These are phyloP conservation scores for Tympanoctomys barrerae DNA, from an alignment of 2,797 vertebrate species.

Conservation along the genomic window DNA sequence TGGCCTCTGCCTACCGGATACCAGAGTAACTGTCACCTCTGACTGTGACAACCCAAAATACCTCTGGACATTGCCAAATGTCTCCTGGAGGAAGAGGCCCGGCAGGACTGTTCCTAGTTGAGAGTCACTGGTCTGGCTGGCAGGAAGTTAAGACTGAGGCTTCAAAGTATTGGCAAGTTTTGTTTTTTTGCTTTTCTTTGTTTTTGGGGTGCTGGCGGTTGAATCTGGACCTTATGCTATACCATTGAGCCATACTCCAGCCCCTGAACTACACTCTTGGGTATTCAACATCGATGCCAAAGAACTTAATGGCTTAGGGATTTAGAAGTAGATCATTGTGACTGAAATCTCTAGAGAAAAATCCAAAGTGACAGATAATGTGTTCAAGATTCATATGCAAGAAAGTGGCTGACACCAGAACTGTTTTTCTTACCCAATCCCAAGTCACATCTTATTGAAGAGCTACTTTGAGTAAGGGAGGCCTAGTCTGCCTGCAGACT, in stretches of 20 bases:
- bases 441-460: not conserved
- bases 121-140: constrained; percentile 4
- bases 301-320: constrained; percentile 52
- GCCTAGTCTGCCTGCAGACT: not conserved
- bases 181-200: not conserved
- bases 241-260: not conserved
- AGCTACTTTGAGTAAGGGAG: not conserved
- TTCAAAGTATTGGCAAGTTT: constrained; percentile 54
- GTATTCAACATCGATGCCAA: constrained; percentile 52
- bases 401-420: constrained; percentile 25
- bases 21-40: not conserved
- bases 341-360: constrained; percentile 63
- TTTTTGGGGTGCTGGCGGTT: not conserved
- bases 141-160: not conserved
- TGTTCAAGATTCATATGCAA: constrained; percentile 18
- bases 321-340: constrained; percentile 58
- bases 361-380: constrained; percentile 23
- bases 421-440: not conserved
- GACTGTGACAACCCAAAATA: not conserved
- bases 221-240: not conserved
- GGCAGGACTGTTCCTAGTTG: not conserved
- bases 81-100: not conserved
- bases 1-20: not conserved
- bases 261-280: not conserved
- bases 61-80: constrained; percentile 21